Conservation (phyloP, 1,140 invertebrate species). For the Proctacanthus coquilletti region DNA sequence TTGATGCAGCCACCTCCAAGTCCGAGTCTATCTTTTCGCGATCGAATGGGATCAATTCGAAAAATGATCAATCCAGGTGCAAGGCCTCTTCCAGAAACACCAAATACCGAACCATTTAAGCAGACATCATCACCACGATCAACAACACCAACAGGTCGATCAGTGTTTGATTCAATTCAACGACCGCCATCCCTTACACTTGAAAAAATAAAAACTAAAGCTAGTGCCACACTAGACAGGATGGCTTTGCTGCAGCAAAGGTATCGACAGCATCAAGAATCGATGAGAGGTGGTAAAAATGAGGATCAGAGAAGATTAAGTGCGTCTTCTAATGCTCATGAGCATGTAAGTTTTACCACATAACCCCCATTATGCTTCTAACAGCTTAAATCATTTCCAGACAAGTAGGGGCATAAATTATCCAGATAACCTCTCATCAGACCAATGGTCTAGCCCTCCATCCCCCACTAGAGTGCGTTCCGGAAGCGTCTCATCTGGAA, state of each 20-base stretch:
- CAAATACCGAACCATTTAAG: conserved; percentile 11
- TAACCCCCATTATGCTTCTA: no score
- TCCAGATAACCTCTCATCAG: conserved; percentile 14
- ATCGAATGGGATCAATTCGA: neutral
- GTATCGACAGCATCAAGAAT: conserved; percentile 44
- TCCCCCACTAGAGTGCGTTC: conserved; percentile 31
- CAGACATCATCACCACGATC: conserved; percentile 21
- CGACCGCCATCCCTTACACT: conserved; percentile 25
- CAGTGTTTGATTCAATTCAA: conserved; percentile 26
- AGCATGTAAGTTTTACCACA: no score
- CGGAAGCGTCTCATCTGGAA: conserved; percentile 34
- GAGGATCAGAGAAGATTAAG: no score
- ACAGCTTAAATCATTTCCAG: no score
- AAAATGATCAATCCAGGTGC: conserved; percentile 14
- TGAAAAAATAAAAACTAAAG: conserved; percentile 29
- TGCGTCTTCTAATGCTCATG: no score
- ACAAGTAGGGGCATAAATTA: no score
- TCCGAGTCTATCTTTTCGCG: conserved; percentile 3
- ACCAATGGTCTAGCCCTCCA: conserved; percentile 30
- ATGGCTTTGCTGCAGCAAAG: conserved; percentile 39
- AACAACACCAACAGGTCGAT: conserved; percentile 17
- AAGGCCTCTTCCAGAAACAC: conserved; percentile 26
- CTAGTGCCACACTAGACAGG: conserved; percentile 24
- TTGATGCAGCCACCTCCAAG: conserved; percentile 2
- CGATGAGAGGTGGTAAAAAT: no score